These are phyloP conservation scores for Dasyprocta punctata DNA, from an alignment of 2,113 vertebrate species.

Conservation along the genomic window DNA sequence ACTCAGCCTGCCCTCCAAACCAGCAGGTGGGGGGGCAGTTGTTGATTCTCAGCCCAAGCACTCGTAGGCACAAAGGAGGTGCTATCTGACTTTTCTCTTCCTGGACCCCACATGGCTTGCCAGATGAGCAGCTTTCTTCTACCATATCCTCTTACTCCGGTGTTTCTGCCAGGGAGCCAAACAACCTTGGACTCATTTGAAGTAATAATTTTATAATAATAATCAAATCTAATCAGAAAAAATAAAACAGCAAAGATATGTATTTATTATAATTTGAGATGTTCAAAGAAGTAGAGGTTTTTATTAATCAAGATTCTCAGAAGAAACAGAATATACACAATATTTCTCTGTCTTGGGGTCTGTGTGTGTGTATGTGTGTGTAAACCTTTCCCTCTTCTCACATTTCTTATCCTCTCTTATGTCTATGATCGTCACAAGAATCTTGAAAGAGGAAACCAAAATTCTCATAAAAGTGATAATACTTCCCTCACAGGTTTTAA, in stretches of 20 bases:
- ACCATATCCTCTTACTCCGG: not conserved
- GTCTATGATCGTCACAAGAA: not conserved
- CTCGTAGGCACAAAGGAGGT: too few species aligned
- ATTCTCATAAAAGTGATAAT: slow-evolving; percentile 3
- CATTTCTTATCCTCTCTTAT: not conserved
- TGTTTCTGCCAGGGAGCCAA: not conserved
- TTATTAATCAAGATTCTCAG: not conserved
- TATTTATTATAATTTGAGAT: not conserved
- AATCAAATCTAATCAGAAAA: not conserved
- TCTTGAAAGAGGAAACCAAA: not conserved
- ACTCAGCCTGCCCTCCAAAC: too few species aligned
- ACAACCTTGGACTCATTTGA: not conserved
- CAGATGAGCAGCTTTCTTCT: not conserved
- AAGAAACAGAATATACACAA: not conserved
- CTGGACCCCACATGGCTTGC: too few species aligned
- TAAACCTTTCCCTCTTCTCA: not conserved
- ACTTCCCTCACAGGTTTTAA: not conserved
- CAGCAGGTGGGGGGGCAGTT: too few species aligned
- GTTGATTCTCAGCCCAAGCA: too few species aligned
- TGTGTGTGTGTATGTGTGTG: not conserved
- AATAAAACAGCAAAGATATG: not conserved
- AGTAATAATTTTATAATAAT: not conserved
- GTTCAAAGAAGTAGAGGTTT: not conserved
- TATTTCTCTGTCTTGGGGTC: not conserved
- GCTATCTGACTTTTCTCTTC: too few species aligned